phyloP scores from a whole-genome alignment of 1,140 invertebrate species.

The Platyscapa corneri region DNA sequence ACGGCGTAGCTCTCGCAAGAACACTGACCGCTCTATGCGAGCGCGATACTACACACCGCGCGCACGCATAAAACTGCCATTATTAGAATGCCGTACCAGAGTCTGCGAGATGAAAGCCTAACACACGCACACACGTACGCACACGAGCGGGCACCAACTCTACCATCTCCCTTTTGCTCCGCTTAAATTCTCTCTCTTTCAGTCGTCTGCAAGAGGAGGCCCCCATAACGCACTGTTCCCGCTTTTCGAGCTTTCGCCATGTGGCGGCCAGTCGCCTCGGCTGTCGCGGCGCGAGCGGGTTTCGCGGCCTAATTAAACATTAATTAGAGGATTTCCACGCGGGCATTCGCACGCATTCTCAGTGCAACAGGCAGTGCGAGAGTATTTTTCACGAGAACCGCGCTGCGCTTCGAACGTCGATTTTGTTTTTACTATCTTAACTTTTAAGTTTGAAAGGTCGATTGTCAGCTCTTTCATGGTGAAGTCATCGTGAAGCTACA shows the following conservation, averaged over 20 bases:
- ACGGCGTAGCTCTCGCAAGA: conserved; percentile 14
- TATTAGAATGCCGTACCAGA: conserved; percentile 64
- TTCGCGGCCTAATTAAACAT: conserved; percentile 62
- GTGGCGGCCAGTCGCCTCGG: conserved; percentile 65
- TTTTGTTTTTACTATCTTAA: too few relatives aligned
- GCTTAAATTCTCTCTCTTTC: conserved; percentile 43
- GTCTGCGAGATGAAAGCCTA: conserved; percentile 13
- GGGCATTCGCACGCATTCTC: conserved; percentile 24
- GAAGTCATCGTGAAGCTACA: background rate
- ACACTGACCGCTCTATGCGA: conserved; percentile 52
- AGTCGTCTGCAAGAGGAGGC: conserved; percentile 53
- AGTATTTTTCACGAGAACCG: background rate
- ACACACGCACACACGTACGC: background rate
- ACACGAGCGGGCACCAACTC: background rate
- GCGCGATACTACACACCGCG: conserved; percentile 41
- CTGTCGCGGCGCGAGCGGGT: conserved; percentile 55
- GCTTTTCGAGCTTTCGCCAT: conserved; percentile 59
- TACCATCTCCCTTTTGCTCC: background rate
- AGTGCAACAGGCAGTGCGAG: background rate
- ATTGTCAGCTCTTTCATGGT: too few relatives aligned
- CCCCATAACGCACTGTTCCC: conserved; percentile 51
- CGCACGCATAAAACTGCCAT: conserved; percentile 65
- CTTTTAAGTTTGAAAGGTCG: too few relatives aligned
- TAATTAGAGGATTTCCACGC: conserved; percentile 55
- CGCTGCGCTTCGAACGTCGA: background rate